Evolutionary conservation across 1,140 invertebrate genomes (phyloP), one percentile per base, ranked within the genome.

Genomic region (Holotrichia oblita): DNA sequence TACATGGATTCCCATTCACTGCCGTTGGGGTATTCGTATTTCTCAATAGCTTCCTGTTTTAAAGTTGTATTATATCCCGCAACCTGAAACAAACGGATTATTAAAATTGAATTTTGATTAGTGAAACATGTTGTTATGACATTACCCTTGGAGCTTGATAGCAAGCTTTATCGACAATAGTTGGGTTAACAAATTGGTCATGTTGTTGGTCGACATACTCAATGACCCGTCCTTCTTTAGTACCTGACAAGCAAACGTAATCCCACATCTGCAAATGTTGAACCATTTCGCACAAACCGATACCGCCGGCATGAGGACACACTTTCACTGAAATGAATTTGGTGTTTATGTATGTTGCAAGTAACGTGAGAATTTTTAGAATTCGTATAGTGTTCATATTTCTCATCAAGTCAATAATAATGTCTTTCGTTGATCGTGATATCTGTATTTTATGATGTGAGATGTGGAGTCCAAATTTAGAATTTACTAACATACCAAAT

Each of bases 221-320:
- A 59, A 96, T 92, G 82, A 95, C 89, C 79, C 95, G 89, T 61
- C 91, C 91, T 34, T 95, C 89, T 79, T 89, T 91, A 8, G 91
- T 91, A 22, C 90, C 92, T 20, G 93, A 93, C 0, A 97, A 85
- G 73, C 89, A 89, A 12, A 95, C 89, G 87, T 92, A 97, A 85
- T 98, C 95, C 93, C 96, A 97, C 83, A 95, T 93, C 87, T 97
- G 94, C 17, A 97, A 88, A 88, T 98, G 96, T 83, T 97, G 96
- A 3, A 98, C 94, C 91, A 97, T 94, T 89, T 98, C 96, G 86
- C 96, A 98, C 0, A 98, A 89, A 8, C 96, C 96, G 1, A 98
- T 93, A 14, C 97, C 97, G 14, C 97, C 97, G 74, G 95, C 96
- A 88, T 98, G 97, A 0, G 97, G 96, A 87, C 96, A 97, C 0